Conservation (phyloP, 2,113 vertebrate species). For the Aegotheles bennettii region DNA sequence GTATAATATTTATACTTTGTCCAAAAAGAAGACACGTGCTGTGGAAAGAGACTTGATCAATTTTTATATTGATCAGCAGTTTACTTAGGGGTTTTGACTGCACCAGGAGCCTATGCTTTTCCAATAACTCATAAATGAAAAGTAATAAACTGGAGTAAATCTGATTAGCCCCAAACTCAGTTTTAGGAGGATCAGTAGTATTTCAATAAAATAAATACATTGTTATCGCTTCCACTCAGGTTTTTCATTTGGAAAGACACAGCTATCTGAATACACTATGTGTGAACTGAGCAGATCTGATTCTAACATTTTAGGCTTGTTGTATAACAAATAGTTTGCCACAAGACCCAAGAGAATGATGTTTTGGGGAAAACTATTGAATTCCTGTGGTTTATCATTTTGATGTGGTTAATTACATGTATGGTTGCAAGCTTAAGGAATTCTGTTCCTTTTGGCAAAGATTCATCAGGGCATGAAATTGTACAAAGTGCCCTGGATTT, state of each 20-base stretch:
- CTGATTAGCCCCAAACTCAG: background rate
- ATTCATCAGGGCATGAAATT: background rate
- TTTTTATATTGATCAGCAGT: background rate
- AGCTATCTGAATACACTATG: background rate
- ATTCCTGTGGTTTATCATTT: background rate
- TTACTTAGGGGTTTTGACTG: background rate
- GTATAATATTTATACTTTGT: background rate
- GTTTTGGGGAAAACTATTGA: background rate
- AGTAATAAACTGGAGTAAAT: background rate
- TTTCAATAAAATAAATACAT: background rate
- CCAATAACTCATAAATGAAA: background rate
- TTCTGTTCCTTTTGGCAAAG: background rate
- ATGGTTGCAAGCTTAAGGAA: background rate
- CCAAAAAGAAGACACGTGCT: background rate
- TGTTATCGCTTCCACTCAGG: background rate
- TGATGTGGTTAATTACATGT: background rate
- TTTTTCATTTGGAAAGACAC: background rate
- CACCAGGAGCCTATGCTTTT: background rate
- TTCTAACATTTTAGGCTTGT: background rate
- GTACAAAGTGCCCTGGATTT: background rate
- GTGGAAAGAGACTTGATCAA: background rate
- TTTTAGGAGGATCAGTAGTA: background rate
- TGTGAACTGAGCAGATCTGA: background rate
- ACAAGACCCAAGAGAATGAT: background rate
- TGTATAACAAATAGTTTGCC: background rate